phyloP scores from a whole-genome alignment of 2,888 invertebrate genomes.

The Melipona bicolor region DNA sequence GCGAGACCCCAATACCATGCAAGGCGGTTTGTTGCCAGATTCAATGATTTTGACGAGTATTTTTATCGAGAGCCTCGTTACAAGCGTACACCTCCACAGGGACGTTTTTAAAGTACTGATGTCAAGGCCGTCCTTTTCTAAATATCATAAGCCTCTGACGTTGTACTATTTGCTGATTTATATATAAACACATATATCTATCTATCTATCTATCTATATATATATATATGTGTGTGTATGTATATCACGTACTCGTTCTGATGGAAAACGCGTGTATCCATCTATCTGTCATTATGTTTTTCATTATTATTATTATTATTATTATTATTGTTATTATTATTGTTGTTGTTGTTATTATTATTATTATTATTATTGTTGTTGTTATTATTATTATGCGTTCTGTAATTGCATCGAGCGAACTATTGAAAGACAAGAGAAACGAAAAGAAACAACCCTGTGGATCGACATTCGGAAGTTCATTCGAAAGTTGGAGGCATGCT shows the following conservation, averaged over 20 bases:
- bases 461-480: constrained; percentile 17
- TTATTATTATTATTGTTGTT: too few relatives aligned
- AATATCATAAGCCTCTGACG: constrained; percentile 59
- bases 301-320: constrained; percentile 19
- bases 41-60: constrained; percentile 72
- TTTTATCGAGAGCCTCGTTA: constrained; percentile 19
- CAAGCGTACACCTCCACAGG: constrained; percentile 22
- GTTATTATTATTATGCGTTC: constrained; percentile 9
- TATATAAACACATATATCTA: background rate
- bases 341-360: too few relatives aligned
- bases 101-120: constrained; percentile 39
- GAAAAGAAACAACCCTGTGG: constrained; percentile 36
- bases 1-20: constrained; percentile 76
- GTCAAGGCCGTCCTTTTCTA: constrained; percentile 61
- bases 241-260: background rate
- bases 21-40: constrained; percentile 80
- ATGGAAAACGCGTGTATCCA: background rate
- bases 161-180: constrained; percentile 48
- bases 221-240: background rate
- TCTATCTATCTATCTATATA: background rate
- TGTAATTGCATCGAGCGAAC: constrained; percentile 29
- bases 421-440: constrained; percentile 15
- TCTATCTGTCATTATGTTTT: constrained; percentile 12
- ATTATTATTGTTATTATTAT: too few relatives aligned
- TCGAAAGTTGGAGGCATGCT: constrained; percentile 42